Evolutionary conservation across 2,797 vertebrate species (phyloP), one percentile per base, ranked within the genome.

Genomic region (Heteromormyrus szaboi): DNA sequence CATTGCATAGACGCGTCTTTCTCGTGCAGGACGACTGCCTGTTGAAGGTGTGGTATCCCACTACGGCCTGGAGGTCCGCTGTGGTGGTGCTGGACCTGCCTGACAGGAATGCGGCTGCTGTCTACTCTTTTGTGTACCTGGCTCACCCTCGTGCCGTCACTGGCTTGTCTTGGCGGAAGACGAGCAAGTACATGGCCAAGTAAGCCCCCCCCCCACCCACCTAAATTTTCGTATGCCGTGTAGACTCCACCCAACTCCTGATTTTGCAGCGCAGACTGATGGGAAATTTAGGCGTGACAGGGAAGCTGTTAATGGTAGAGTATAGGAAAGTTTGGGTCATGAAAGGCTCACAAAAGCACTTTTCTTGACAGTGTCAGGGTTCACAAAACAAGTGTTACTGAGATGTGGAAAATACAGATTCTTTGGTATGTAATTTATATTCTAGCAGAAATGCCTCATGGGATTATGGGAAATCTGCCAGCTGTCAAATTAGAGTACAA

Each of bases 81-180:
- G 97, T 99, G 93, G 96, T 98, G 90, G 95, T 97, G 81, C 97
- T 97, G 68, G 97, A 98, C 90, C 94, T 91, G 22, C 93, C 95
- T 1, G 97, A 98, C 89, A 96, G 96, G 92, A 98, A 96, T 90
- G 90, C 94, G 7, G 79, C 91, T 0, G 90, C 92, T 17, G 93
- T 97, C 89, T 93, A 97, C 72, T 95, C 95, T 22, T 95, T 96
- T 89, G 95, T 96, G 88, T 97, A 97, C 89, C 92, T 97, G 94
- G 96, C 96, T 0, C 97, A 97, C 92, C 97, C 97, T 90, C 97
- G 98, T 88, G 97, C 98, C 5, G 97, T 99, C 88, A 98, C 97
- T 9, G 96, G 97, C 88, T 98, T 99, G 94, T 98, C 98, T 17
- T 99, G 99, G 99, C 97, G 98, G 93, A 99, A 99, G 93, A 99